phyloP scores from a whole-genome alignment of 2,888 invertebrate genomes.

The Dryobotodes eremita region DNA sequence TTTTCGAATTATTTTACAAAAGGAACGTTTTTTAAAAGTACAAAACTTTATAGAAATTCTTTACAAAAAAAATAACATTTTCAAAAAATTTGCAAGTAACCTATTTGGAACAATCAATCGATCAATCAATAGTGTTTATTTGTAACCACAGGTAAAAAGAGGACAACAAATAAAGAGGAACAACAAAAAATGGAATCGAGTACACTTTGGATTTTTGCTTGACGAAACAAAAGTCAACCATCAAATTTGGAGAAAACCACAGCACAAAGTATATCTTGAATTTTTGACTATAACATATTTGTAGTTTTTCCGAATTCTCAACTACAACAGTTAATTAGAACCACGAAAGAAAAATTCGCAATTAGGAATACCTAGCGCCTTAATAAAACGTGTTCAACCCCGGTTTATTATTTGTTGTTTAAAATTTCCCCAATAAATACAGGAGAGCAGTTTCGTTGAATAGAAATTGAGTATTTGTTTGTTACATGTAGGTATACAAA shows the following conservation, averaged over 20 bases:
- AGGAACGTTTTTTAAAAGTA: neutral
- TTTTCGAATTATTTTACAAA: neutral
- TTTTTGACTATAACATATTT: neutral
- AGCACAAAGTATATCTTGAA: neutral
- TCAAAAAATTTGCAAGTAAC: neutral
- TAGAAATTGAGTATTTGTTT: constrained; percentile 54
- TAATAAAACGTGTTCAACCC: constrained; percentile 51
- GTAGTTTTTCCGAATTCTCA: neutral
- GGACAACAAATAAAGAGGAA: no score
- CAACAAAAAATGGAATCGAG: neutral
- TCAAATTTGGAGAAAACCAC: neutral
- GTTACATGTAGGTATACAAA: constrained; percentile 47
- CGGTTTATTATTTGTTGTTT: constrained; percentile 53
- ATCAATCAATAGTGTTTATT: no score
- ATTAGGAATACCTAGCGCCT: neutral
- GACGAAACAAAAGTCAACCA: neutral
- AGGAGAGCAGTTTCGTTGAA: constrained; percentile 39
- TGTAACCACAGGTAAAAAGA: no score
- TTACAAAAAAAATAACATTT: neutral
- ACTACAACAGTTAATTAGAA: neutral
- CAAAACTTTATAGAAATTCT: neutral
- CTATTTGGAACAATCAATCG: neutral
- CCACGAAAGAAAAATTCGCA: neutral
- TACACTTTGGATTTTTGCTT: neutral
- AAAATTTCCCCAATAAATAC: constrained; percentile 54